Evolutionary conservation across 2,888 invertebrate genomes (phyloP).

Genomic region (Drosophila meridiana): DNA sequence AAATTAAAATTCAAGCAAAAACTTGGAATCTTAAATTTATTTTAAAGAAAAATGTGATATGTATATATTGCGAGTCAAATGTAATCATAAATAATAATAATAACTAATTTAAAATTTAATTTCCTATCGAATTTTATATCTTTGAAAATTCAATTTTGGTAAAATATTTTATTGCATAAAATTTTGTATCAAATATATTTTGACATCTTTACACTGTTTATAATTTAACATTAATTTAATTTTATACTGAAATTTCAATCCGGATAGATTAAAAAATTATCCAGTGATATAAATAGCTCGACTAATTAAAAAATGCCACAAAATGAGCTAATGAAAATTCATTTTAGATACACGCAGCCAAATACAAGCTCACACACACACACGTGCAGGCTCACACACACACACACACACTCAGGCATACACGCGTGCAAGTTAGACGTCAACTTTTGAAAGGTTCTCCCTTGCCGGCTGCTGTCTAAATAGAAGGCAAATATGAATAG

Average conservation of each 20-base stretch:
- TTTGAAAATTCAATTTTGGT: background rate
- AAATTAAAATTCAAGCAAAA: background rate
- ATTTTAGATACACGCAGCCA: background rate
- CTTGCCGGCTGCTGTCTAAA: slow-evolving; percentile 5
- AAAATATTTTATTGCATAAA: background rate
- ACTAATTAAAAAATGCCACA: slow-evolving; percentile 12
- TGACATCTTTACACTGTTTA: background rate
- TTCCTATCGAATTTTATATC: background rate
- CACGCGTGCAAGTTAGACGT: slow-evolving; percentile 8
- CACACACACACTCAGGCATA: background rate
- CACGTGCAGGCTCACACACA: background rate
- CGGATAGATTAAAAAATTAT: background rate
- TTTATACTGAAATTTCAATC: background rate
- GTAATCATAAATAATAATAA: too few relatives aligned
- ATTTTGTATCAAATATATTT: background rate
- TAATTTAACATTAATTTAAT: background rate
- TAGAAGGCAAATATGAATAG: slow-evolving; percentile 24
- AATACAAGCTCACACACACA: background rate
- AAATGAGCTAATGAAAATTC: slow-evolving; percentile 7
- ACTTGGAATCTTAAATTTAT: background rate
- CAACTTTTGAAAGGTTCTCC: slow-evolving; percentile 11
- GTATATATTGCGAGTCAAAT: too few relatives aligned
- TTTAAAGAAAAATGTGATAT: background rate
- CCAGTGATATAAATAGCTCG: background rate
- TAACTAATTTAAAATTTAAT: too few relatives aligned